Evolutionary conservation across 2,113 vertebrate genomes (phyloP), one percentile per base, ranked within the genome.

Genomic region (Pandion haliaetus): DNA sequence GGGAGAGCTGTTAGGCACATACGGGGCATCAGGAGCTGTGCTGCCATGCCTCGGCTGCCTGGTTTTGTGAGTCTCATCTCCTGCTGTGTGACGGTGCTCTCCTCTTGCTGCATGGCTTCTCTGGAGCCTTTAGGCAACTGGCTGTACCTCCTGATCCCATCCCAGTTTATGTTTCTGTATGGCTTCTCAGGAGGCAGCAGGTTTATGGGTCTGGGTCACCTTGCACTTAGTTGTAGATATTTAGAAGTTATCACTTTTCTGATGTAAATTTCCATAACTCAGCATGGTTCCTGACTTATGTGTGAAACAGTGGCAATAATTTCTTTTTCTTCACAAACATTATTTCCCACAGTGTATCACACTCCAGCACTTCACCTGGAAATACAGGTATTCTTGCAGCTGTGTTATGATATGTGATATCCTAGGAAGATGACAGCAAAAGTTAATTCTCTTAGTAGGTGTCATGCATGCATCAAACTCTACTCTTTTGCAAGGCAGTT

Each of bases 351-450:
- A 23, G 34, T 18, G 24, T 54, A 25, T 32, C 47, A 8, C 10
- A 2, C 17, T 49, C 8, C 1, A 45, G 16, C 63, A 23, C 19
- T 59, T 92, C 6, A 54, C 45, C 54, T 59, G 20, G 38, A 63
- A 10, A 36, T 7, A 3, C 9, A 69, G 29, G 14, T 79, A 9
- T 26, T 74, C 23, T 54, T 66, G 54, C 19, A 69, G 11, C 38
- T 66, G 10, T 32, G 10, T 74, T 49, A 9, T 0, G 0, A n/a
- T 6, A 23, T 26, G 18, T 3, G 7, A 7, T 57, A 16, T 21
- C 23, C 13, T 78, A 8, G 69, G n/a, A 66, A 45, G 32, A 16
- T 52, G 54, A 9, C 32, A 28, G 73, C 47, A 38, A 16, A 40
- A 70, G 47, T 47, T 50, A 32, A 14, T 66, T 82, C 42, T 59